phyloP scores from a whole-genome alignment of 2,888 invertebrate genomes.

The Gari tellinella region DNA sequence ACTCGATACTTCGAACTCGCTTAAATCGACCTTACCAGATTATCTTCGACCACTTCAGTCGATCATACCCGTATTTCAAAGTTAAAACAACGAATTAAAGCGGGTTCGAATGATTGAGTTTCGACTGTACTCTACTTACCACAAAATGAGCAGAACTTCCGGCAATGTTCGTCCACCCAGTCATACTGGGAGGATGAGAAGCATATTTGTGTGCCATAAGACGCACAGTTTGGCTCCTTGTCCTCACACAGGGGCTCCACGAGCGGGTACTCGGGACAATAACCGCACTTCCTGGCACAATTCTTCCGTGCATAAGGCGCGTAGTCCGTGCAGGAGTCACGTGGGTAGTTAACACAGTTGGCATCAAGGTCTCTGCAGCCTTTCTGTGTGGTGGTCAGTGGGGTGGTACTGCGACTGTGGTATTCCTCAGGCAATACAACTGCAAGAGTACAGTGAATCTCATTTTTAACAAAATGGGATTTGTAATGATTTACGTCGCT shows the following conservation, averaged over 20 bases:
- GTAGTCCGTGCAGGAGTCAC: constrained; percentile 64
- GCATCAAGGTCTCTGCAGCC: constrained; percentile 56
- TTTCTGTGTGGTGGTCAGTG: constrained; percentile 21
- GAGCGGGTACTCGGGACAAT: constrained; percentile 54
- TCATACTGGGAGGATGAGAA: constrained; percentile 26
- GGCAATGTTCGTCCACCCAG: constrained; percentile 61
- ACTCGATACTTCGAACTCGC: no score
- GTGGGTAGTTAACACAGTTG: constrained; percentile 60
- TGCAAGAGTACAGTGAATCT: no score
- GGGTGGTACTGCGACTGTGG: constrained; percentile 41
- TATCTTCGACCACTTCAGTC: no score
- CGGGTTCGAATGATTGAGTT: no score
- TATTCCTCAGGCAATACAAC: constrained; percentile 47
- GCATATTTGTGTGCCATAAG: constrained; percentile 48
- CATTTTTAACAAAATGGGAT: no score
- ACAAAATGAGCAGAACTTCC: constrained; percentile 62
- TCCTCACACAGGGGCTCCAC: constrained; percentile 52
- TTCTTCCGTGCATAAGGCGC: constrained; percentile 62
- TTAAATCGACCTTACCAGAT: no score
- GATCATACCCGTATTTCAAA: no score
- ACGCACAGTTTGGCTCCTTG: constrained; percentile 35
- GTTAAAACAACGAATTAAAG: no score
- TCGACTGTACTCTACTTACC: constrained; percentile 22
- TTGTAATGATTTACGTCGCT: no score
- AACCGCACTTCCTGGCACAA: constrained; percentile 59